Evolutionary conservation across 2,113 vertebrate species (phyloP), one percentile per base, ranked within the genome.

Genomic region (Clarias gariepinus): DNA sequence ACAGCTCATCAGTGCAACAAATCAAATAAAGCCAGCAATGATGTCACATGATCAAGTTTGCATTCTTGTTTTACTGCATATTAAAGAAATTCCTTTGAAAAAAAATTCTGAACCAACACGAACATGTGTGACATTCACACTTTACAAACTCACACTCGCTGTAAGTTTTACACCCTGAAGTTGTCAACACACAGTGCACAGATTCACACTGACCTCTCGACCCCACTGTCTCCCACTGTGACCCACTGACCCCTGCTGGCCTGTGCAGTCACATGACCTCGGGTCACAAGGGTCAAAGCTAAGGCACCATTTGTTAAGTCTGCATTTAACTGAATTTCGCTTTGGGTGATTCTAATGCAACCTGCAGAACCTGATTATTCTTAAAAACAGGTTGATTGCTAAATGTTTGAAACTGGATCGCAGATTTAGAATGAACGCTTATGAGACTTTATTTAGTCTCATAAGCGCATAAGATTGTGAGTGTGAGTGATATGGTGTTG

Each of bases 231-330:
- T 85, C 86, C 86, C 82, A 73, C 80, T 64, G 86, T 83, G 86
- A 83, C 86, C 81, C 47, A n/a, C 28, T 76, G 58, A 64, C 69
- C 47, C 66, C 80, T 82, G 80, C 69, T 57, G 41, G 41, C 66
- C 86, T 47, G 58, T 41, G 16, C 18, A 77, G 81, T 82, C 60
- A 76, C 69, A 77, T 83, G 69, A 83, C 60, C 69, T 19, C 52
- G 78, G 28, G 52, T 81, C 69, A 58, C 63, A 41, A 66, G 60
- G 77, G 85, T 84, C 73, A 81, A 82, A 87, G 86, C 36, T 66
- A 76, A n/a, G 73, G 52, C 69, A 58, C 58, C 33, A 66, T 88
- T 82, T 88, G 85, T 90, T 90, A 81, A 71, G 86, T 90, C 79
- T 88, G 53, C 63, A 80, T 57, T 57, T 18, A 60, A 11, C 76